Evolutionary conservation across 1,140 invertebrate genomes (phyloP).

Genomic region (Microplitis mediator): DNA sequence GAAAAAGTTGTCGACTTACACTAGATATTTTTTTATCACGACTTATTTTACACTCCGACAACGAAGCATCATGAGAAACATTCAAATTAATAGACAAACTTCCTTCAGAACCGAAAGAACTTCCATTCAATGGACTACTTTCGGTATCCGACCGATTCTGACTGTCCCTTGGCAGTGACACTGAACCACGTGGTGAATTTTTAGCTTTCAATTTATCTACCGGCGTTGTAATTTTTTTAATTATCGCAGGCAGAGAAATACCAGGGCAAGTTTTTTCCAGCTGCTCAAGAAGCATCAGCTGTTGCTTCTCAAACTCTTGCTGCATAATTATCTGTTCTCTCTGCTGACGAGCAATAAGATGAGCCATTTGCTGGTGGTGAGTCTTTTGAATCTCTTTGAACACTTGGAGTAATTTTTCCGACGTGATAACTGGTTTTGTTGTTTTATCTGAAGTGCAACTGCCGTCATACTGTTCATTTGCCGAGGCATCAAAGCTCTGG

Average conservation of each 20-base stretch:
- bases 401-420: slow-evolving; percentile 54
- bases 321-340: slow-evolving; percentile 65
- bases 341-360: slow-evolving; percentile 65
- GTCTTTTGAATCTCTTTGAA: slow-evolving; percentile 66
- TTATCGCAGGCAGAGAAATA: slow-evolving; percentile 35
- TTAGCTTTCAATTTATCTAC: not conserved
- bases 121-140: not conserved
- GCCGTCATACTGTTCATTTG: slow-evolving; percentile 17
- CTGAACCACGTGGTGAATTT: not conserved
- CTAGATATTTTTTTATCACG: slow-evolving; percentile 35
- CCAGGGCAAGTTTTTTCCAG: slow-evolving; percentile 61
- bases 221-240: slow-evolving; percentile 30
- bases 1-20: slow-evolving; percentile 52
- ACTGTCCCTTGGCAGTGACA: not conserved
- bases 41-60: slow-evolving; percentile 14
- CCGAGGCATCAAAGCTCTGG: slow-evolving; percentile 28
- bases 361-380: slow-evolving; percentile 66
- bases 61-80: not conserved
- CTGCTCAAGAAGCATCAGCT: slow-evolving; percentile 63
- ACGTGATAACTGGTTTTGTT: slow-evolving; percentile 39
- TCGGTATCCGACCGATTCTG: not conserved
- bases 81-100: slow-evolving; percentile 10
- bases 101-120: slow-evolving; percentile 19
- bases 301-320: slow-evolving; percentile 68
- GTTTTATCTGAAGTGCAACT: slow-evolving; percentile 25